phyloP scores from a whole-genome alignment of 2,888 invertebrate genomes.

The Chloroclystis v-ata region DNA sequence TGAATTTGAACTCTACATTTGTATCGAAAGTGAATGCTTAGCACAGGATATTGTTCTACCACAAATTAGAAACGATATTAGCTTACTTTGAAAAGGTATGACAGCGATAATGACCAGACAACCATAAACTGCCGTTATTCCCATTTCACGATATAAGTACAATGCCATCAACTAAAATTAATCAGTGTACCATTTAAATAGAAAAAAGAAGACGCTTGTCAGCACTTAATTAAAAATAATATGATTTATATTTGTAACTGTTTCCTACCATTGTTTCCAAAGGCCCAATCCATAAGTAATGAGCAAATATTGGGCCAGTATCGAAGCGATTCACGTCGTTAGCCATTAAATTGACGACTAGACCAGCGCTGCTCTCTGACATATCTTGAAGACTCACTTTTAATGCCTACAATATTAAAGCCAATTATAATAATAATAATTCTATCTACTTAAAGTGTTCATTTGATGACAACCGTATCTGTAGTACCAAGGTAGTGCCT shows the following conservation, averaged over 20 bases:
- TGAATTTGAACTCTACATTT: no score
- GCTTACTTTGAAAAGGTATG: slow-evolving; percentile 71
- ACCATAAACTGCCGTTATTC: slow-evolving; percentile 73
- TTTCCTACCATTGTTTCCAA: slow-evolving; percentile 79
- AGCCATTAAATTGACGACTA: slow-evolving; percentile 81
- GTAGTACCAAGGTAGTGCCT: no score
- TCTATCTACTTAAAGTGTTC: no score
- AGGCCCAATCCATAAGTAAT: slow-evolving; percentile 87
- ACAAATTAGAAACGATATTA: no score
- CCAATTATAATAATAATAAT: no score
- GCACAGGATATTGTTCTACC: no score
- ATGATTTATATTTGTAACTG: no score
- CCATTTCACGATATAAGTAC: slow-evolving; percentile 77
- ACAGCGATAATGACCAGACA: slow-evolving; percentile 65
- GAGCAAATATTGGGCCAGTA: slow-evolving; percentile 81
- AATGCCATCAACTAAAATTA: slow-evolving; percentile 56
- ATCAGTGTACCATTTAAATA: background rate
- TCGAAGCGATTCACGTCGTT: slow-evolving; percentile 89
- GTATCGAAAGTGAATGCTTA: no score
- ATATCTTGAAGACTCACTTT: slow-evolving; percentile 65
- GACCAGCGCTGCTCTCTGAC: slow-evolving; percentile 62
- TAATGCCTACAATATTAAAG: slow-evolving; percentile 50
- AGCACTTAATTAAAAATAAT: no score
- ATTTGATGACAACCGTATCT: no score
- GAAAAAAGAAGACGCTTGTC: no score